Evolutionary conservation across 2,113 vertebrate species (phyloP), one percentile per base, ranked within the genome.

Genomic region (Rhinopomastus cyanomelas): DNA sequence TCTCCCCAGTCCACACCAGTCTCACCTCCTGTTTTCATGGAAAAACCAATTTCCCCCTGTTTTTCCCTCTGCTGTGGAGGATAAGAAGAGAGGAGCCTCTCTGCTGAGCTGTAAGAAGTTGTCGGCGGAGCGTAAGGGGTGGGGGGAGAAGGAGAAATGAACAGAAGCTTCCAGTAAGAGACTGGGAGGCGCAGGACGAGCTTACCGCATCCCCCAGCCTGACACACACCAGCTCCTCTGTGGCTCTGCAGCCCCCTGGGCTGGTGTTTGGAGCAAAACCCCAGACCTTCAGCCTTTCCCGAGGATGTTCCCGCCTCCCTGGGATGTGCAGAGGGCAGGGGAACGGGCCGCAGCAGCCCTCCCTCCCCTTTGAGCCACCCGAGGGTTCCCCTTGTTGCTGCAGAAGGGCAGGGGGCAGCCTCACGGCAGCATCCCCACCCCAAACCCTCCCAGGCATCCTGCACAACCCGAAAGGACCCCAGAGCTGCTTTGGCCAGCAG

Each of bases 241-340:
- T 9, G 16, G n/a, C 65, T 2, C 0, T 1, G 34, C 10, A 11
- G 4, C 4, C 48, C 72, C 16, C 22, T 0, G 1, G 11, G 3
- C 2, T 4, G 27, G 3, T 15, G 44, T 68, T 11, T 32, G 62
- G 81, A 57, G 18, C 9, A 16, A 57, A 72, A 36, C 0, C 22
- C 30, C 4, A 42, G 0, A 17, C 6, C 29, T n/a, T 6, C 49
- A 49, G 78, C 62, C 39, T 42, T 42, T 42, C 11, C 39, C 39
- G 11, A 15, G 39, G 39, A 11, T 42, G 39, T 15, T 42, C 39
- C 39, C 39, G 15, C 39, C 39, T 15, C 39, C 15, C n/a, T n/a
- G n/a, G n/a, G n/a, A n/a, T n/a, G n/a, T n/a, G n/a, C n/a, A n/a
- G n/a, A n/a, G 42, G 52, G 34, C 61, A 81, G 71, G 15, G 21